Evolutionary conservation across 2,888 invertebrate species (phyloP), one percentile per base, ranked within the genome.

Genomic region (Meloe dianella): DNA sequence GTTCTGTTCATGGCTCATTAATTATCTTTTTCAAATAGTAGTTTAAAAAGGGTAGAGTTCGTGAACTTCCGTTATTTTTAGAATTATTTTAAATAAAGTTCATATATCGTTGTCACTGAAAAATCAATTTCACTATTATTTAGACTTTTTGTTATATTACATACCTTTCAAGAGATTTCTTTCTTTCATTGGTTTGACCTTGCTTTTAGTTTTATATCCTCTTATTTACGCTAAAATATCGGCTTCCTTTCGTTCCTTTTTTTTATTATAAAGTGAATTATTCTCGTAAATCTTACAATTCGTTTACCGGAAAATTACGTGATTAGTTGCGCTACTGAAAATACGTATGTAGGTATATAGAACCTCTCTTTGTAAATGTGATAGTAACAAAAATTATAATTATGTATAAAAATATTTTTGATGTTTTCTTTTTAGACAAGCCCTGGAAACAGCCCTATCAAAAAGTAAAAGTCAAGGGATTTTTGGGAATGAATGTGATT

Each of bases 401-500:
- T 32, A 10, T 32, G 9, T 6, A 10, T 7, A 32, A 32, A 7
- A 10, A 10, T 32, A 29, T 59, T 59, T 59, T 57, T 60, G 59
- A 47, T n/a, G 17, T 59, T 73, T 69, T 73, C 63, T 38, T 80
- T 81, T 8, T 79, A 82, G 82, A 70, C 73, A 74, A 69, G 76
- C 71, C 35, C 72, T 78, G 64, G 81, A 82, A 70, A 75, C 74
- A 64, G 75, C 78, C 27, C 69, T 82, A 54, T 75, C 75, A 29
- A 83, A 82, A 72, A 84, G 82, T 75, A 78, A 76, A 68, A 83
- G 82, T 71, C 80, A 79, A 56, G 72, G 77, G 27, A 59, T 60
- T 47, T 51, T 69, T 56, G 61, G 65, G 30, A 60, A 65, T 68
- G 68, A 68, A 54, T 41, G 58, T 61, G 35, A 61, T 57, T 20